A percentile compares a stretch with the other conserved stretches of the same genome.
These are phyloP conservation scores for Miniopterus natalensis DNA, from an alignment of 2,113 vertebrate species.

Conservation along the genomic window DNA sequence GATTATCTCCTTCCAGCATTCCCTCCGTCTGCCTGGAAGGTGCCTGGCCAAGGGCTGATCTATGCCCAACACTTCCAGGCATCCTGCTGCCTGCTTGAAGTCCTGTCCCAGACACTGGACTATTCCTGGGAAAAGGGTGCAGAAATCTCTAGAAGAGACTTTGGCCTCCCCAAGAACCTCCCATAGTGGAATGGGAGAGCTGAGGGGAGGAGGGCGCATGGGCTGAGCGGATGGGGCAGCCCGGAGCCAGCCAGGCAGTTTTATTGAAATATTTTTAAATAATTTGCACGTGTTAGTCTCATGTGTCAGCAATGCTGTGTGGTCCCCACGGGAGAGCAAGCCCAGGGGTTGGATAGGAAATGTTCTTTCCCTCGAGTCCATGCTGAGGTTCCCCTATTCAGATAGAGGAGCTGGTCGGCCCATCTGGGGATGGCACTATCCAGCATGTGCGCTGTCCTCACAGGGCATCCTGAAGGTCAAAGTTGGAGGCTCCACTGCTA, in stretches of 20 bases:
- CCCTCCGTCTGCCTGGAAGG: neutral
- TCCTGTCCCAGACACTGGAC: conserved; percentile 9
- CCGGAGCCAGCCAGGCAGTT: conserved; percentile 85
- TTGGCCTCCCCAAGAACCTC: neutral
- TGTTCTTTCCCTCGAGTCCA: conserved; percentile 66
- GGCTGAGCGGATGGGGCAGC: conserved; percentile 77
- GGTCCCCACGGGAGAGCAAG: conserved; percentile 39
- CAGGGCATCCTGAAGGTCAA: conserved; percentile 53
- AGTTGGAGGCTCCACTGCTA: conserved; percentile 81
- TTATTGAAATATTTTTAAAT: conserved; percentile 86
- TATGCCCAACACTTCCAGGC: neutral
- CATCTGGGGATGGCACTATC: conserved; percentile 48
- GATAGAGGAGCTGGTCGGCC: conserved; percentile 54
- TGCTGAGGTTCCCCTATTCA: conserved; percentile 53
- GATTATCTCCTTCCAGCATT: neutral
- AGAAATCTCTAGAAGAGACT: conserved; percentile 41
- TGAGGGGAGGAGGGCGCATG: conserved; percentile 61
- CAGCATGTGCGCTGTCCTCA: conserved; percentile 54
- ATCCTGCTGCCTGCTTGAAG: neutral
- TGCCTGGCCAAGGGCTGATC: neutral
- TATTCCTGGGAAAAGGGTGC: neutral
- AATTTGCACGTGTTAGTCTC: conserved; percentile 83
- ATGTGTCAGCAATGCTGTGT: conserved; percentile 76
- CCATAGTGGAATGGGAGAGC: neutral
- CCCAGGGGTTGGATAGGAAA: conserved; percentile 61